These are phyloP conservation scores for Tiaroga cobitis DNA, from an alignment of 2,797 vertebrate species.

Conservation along the genomic window DNA sequence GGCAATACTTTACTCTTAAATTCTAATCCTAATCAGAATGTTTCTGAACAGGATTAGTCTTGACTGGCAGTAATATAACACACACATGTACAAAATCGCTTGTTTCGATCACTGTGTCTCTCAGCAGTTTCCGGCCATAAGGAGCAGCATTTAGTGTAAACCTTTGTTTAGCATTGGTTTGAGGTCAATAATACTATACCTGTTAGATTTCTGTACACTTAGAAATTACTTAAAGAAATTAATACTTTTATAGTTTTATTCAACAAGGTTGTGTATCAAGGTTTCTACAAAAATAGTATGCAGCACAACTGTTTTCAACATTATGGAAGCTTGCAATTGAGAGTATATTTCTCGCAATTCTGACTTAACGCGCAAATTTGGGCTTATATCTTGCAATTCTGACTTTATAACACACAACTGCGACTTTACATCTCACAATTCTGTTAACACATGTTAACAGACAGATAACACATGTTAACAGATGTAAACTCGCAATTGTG, in stretches of 20 bases:
- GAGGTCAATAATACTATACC: neutral
- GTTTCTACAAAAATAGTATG: neutral
- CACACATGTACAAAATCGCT: neutral
- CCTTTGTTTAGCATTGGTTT: neutral
- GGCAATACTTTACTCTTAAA: slow-evolving; percentile 2
- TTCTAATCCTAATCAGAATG: slow-evolving; percentile 42
- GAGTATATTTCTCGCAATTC: no score
- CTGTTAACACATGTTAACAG: no score
- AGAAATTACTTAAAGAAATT: neutral
- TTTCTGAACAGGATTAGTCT: slow-evolving; percentile 40
- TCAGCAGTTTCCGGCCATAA: neutral
- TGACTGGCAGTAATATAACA: neutral
- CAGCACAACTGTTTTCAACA: no score
- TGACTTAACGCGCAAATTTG: no score
- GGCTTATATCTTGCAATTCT: no score
- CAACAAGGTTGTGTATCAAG: neutral
- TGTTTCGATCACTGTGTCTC: neutral
- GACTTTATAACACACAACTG: no score
- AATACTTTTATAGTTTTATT: neutral
- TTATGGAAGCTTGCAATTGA: no score
- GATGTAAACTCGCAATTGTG: no score
- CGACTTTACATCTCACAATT: no score
- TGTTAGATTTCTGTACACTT: neutral
- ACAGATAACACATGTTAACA: no score
- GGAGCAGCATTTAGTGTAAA: neutral